Conservation (phyloP, 2,888 invertebrate genomes). For the Agrotis ipsilon region DNA sequence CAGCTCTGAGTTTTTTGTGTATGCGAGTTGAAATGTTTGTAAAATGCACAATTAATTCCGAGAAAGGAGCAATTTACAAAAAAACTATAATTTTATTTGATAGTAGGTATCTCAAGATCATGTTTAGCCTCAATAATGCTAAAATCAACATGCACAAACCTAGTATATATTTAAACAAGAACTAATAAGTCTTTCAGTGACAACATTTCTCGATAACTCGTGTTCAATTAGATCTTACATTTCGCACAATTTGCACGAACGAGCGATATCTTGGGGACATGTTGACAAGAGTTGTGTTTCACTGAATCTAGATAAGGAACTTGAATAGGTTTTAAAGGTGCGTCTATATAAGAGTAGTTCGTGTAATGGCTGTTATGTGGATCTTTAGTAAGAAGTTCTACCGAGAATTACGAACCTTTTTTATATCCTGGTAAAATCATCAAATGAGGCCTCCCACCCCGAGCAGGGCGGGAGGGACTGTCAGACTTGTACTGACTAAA, state of each 20-base stretch:
- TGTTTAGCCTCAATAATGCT: too few relatives aligned
- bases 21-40: too few relatives aligned
- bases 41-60: too few relatives aligned
- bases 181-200: slow-evolving; percentile 16
- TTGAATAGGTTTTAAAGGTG: slow-evolving; percentile 26
- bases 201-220: slow-evolving; percentile 27
- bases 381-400: background rate
- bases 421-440: too few relatives aligned
- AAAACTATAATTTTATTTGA: too few relatives aligned
- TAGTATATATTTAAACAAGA: background rate
- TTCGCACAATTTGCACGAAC: slow-evolving; percentile 40
- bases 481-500: too few relatives aligned
- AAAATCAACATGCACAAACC: too few relatives aligned
- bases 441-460: too few relatives aligned
- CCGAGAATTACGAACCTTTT: background rate
- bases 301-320: slow-evolving; percentile 40
- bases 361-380: background rate
- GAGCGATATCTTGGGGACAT: slow-evolving; percentile 41
- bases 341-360: background rate
- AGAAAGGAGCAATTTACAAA: too few relatives aligned
- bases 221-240: slow-evolving; percentile 39
- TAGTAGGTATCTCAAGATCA: too few relatives aligned
- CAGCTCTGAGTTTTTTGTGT: too few relatives aligned
- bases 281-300: slow-evolving; percentile 42
- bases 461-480: too few relatives aligned